Evolutionary conservation across 1,140 invertebrate genomes (phyloP), one percentile per base, ranked within the genome.

Genomic region (Euwallacea fornicatus): DNA sequence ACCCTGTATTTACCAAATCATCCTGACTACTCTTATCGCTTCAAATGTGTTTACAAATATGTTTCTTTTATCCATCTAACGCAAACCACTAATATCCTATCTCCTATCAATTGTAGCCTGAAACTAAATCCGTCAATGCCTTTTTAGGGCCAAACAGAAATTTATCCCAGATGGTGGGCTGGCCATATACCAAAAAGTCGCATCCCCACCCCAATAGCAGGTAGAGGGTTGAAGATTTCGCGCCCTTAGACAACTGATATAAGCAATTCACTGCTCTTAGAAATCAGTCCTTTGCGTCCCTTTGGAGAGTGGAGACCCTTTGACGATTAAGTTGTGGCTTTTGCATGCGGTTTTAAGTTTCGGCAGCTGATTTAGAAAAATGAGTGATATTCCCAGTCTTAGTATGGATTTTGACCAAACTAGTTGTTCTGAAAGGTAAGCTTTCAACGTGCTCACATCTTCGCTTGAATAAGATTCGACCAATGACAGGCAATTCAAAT

Each of bases 161-260:
- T 44, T 58, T 15, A 6, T 41, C 60, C 58, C 11, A 2, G 33
- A 63, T 15, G 13, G 15, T 54, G 33, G 47, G 53, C 65, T 43
- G 43, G 2, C 41, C 60, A 11, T n/a, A 63, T 15, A 46, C 60
- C 13, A 13, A 68, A 68, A 68, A 50, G 2, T 47, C 10, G 10
- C 47, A 46, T 21, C 67, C 67, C 67, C 67, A 47, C 67, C 46
- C 21, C 33, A 2, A 15, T 42, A n/a, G 56, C 59, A 69, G 67
- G 67, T 69, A 69, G 42, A 62, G 58, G 67, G 67, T 62, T 62
- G 67, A 68, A 47, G 56, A 62, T 69, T 69, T 69, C 58, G 67
- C 67, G 67, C 67, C 67, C 59, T 69, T 54, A 62, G 46, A 13
- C 46, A 6, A 55, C 58, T 55, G 46, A 62, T 69, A 69, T 47